Evolutionary conservation across 2,113 vertebrate genomes (phyloP).

Genomic region (Vimba vimba): DNA sequence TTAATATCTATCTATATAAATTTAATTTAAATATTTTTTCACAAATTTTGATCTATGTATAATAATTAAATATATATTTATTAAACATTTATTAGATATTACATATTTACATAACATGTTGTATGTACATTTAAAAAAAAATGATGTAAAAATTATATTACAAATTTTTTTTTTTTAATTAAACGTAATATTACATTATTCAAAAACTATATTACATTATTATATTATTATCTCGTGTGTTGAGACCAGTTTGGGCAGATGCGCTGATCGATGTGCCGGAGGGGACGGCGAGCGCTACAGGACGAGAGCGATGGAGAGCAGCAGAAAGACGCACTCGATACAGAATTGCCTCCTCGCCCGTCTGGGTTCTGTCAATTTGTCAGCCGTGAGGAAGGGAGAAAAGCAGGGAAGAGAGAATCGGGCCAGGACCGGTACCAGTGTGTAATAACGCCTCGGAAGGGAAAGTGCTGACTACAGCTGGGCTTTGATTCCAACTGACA

Average conservation of each 20-base stretch:
- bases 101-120: too few species aligned
- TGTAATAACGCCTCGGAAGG: constrained; percentile 82
- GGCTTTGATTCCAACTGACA: constrained; percentile 88
- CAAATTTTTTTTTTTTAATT: too few species aligned
- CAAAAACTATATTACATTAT: too few species aligned
- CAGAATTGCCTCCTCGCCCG: constrained; percentile 66
- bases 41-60: too few species aligned
- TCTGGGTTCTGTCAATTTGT: constrained; percentile 79
- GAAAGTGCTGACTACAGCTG: constrained; percentile 85
- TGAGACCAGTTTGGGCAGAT: constrained; percentile 4
- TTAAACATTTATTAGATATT: too few species aligned
- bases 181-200: too few species aligned
- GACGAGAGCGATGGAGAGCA: constrained; percentile 49
- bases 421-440: constrained; percentile 63
- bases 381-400: constrained; percentile 74
- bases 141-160: too few species aligned
- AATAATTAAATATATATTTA: too few species aligned
- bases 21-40: too few species aligned
- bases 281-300: background rate
- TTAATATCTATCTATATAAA: too few species aligned
- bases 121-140: too few species aligned
- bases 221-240: background rate
- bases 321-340: constrained; percentile 47
- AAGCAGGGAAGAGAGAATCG: constrained; percentile 68
- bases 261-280: constrained; percentile 47